A percentile compares a stretch with the other conserved stretches of the same genome.
phyloP scores from a whole-genome alignment of 2,888 invertebrate species.

The Meteorus cinctellus region DNA sequence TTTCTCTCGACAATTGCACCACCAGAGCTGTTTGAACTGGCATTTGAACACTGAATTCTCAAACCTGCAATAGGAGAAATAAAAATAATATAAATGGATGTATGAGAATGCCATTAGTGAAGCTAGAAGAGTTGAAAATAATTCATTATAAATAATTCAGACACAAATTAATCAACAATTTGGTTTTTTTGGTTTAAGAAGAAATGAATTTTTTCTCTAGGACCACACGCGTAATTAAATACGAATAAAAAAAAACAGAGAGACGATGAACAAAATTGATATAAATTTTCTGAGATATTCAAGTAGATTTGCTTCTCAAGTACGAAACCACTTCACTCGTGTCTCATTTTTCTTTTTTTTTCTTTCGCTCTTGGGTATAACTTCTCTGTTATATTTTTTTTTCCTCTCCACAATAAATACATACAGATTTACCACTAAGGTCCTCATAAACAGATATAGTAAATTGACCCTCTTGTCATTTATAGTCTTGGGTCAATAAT shows the following conservation, averaged over 20 bases:
- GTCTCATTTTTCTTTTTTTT: constrained; percentile 55
- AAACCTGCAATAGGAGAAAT: constrained; percentile 61
- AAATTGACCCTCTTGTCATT: constrained; percentile 1
- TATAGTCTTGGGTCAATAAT: neutral
- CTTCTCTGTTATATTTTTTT: constrained; percentile 36
- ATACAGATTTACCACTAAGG: neutral
- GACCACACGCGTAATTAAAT: constrained; percentile 32
- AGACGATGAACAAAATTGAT: constrained; percentile 53
- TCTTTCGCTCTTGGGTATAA: constrained; percentile 46
- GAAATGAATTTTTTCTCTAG: constrained; percentile 20
- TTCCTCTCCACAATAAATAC: neutral
- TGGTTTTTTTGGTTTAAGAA: neutral
- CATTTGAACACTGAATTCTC: constrained; percentile 66
- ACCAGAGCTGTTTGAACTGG: constrained; percentile 65
- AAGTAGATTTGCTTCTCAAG: constrained; percentile 54
- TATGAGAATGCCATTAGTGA: neutral
- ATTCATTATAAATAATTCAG: neutral
- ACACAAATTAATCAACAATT: neutral
- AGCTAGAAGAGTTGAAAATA: neutral
- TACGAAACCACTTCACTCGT: constrained; percentile 65
- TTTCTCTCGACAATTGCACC: constrained; percentile 67
- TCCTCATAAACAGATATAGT: neutral
- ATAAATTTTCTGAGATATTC: constrained; percentile 60
- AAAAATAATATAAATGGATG: constrained; percentile 20
- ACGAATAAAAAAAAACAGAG: constrained; percentile 37